These are phyloP conservation scores for Ferrisia virgata DNA, from an alignment of 2,888 invertebrate genomes.

Conservation along the genomic window DNA sequence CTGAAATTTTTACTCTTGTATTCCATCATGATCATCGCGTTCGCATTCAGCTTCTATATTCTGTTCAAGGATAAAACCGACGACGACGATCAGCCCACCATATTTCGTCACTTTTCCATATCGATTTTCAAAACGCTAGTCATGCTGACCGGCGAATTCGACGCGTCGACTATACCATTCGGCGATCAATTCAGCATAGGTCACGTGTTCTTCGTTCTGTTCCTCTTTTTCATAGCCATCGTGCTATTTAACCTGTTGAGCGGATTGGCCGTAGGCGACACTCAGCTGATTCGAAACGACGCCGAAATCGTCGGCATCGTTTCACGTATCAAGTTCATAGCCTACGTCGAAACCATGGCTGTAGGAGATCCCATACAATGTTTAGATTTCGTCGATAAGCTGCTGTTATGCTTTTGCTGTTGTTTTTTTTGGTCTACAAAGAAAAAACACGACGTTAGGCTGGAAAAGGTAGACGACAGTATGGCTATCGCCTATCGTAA, in stretches of 20 bases:
- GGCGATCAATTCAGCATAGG: conserved; percentile 66
- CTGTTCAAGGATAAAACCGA: conserved; percentile 52
- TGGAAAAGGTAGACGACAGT: background rate
- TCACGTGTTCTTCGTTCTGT: conserved; percentile 72
- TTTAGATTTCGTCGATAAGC: background rate
- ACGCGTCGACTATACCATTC: conserved; percentile 73
- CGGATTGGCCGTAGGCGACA: conserved; percentile 81
- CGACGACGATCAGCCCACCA: conserved; percentile 49
- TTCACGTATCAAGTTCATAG: conserved; percentile 67
- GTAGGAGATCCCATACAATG: conserved; percentile 59
- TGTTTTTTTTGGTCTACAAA: background rate
- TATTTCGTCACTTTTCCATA: conserved; percentile 67
- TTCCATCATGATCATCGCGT: conserved; percentile 75
- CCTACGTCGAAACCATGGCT: conserved; percentile 70
- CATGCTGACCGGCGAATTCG: conserved; percentile 84
- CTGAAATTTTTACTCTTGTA: conserved; percentile 76
- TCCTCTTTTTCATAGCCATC: conserved; percentile 78
- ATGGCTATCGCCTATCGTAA: background rate
- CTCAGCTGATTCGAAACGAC: conserved; percentile 68
- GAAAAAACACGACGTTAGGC: background rate
- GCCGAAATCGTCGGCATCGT: conserved; percentile 76
- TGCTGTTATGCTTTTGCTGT: background rate
- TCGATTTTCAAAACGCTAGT: conserved; percentile 79
- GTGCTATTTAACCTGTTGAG: conserved; percentile 79
- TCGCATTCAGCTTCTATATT: conserved; percentile 76